These are phyloP conservation scores for Pterostichus madidus DNA, from an alignment of 2,888 invertebrate genomes.

Conservation along the genomic window DNA sequence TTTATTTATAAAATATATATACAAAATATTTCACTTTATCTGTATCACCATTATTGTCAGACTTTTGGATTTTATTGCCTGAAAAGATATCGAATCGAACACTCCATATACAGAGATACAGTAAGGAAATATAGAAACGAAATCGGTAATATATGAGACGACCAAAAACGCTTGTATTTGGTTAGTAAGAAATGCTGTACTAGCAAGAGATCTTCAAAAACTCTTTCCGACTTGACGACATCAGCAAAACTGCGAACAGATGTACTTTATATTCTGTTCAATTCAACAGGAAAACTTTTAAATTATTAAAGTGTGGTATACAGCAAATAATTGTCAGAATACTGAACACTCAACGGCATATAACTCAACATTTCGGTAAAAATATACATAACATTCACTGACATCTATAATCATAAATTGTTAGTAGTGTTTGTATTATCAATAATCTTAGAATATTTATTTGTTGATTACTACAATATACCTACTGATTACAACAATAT, in stretches of 20 bases:
- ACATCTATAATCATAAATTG: too few relatives aligned
- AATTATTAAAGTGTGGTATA: not conserved
- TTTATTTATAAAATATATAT: slow-evolving; percentile 29
- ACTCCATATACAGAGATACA: slow-evolving; percentile 21
- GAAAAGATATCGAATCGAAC: slow-evolving; percentile 47
- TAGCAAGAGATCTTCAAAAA: not conserved
- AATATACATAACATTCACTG: too few relatives aligned
- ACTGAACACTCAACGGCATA: too few relatives aligned
- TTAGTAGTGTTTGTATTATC: too few relatives aligned
- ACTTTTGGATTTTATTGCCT: slow-evolving; percentile 44
- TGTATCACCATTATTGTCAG: slow-evolving; percentile 47
- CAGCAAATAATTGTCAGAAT: too few relatives aligned
- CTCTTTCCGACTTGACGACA: not conserved
- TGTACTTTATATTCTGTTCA: not conserved
- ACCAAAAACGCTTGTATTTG: slow-evolving; percentile 9
- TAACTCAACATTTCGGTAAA: too few relatives aligned
- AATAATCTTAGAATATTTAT: too few relatives aligned
- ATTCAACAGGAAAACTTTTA: slow-evolving; percentile 5
- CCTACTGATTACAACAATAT: too few relatives aligned
- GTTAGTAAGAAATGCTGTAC: slow-evolving; percentile 26
- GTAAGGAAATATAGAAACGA: slow-evolving; percentile 6
- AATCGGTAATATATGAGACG: slow-evolving; percentile 39
- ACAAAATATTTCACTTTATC: slow-evolving; percentile 41
- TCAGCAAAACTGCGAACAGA: slow-evolving; percentile 5
- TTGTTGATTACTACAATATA: too few relatives aligned